A percentile compares a stretch with the other conserved stretches of the same genome.
Evolutionary conservation across 2,113 vertebrate species (phyloP).

Genomic region (Hirundichthys speculiger): DNA sequence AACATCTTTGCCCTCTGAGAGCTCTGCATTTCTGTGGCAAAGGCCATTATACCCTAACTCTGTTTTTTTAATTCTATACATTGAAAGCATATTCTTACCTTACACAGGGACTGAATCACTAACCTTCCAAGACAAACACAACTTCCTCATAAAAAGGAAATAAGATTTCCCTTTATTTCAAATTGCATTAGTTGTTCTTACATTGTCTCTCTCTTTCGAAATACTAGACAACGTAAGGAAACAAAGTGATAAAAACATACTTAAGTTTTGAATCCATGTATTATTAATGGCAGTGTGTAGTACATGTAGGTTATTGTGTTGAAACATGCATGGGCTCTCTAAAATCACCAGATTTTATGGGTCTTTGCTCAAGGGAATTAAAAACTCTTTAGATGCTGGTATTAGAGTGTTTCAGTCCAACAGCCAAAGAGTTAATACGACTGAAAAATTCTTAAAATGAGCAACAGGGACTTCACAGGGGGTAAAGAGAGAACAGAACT

Average conservation of each 20-base stretch:
- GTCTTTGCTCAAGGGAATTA: slow-evolving; percentile 77
- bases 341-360: slow-evolving; percentile 56
- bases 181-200: too few relatives aligned
- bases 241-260: background rate
- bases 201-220: background rate
- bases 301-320: slow-evolving; percentile 27
- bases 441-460: slow-evolving; percentile 75
- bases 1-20: slow-evolving; percentile 48
- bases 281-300: slow-evolving; percentile 13
- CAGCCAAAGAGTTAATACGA: slow-evolving; percentile 64
- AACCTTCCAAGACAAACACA: too few relatives aligned
- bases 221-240: background rate
- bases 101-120: too few relatives aligned
- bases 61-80: too few relatives aligned
- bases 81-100: too few relatives aligned
- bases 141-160: too few relatives aligned
- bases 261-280: slow-evolving; percentile 6
- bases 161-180: too few relatives aligned
- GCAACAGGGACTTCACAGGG: slow-evolving; percentile 66
- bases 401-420: slow-evolving; percentile 74
- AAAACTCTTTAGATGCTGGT: slow-evolving; percentile 67
- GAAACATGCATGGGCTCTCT: slow-evolving; percentile 50
- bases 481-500: slow-evolving; percentile 56
- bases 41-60: slow-evolving; percentile 3
- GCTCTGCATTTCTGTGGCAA: slow-evolving; percentile 22